phyloP scores from a whole-genome alignment of 2,888 invertebrate species.

The Caenorhabditis sulstoni region DNA sequence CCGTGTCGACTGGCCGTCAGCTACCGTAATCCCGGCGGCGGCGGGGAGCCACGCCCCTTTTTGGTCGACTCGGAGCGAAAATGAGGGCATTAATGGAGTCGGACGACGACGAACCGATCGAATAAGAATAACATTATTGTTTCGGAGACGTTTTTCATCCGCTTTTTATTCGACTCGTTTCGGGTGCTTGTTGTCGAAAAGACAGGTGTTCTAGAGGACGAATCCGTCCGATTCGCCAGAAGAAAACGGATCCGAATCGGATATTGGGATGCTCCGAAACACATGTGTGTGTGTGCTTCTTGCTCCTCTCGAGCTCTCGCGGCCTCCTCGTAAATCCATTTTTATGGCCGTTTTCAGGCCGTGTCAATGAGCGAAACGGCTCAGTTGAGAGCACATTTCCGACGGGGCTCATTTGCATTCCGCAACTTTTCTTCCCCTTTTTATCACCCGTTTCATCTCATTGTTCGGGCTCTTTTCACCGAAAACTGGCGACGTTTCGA shows the following conservation, averaged over 20 bases:
- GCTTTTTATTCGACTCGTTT: background rate
- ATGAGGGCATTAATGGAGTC: slow-evolving; percentile 42
- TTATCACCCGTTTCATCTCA: background rate
- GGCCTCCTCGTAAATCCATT: slow-evolving; percentile 40
- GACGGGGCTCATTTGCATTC: slow-evolving; percentile 45
- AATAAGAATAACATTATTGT: slow-evolving; percentile 47
- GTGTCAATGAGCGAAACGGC: slow-evolving; percentile 10
- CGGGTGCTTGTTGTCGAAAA: background rate
- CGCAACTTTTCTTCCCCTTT: background rate
- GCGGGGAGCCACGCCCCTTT: background rate
- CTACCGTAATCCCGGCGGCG: slow-evolving; percentile 32
- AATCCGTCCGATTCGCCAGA: background rate
- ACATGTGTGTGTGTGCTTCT: slow-evolving; percentile 34
- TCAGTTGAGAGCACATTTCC: too few species aligned
- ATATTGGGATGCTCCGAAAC: slow-evolving; percentile 18
- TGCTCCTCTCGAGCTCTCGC: slow-evolving; percentile 2
- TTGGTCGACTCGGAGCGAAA: background rate
- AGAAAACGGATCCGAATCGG: background rate
- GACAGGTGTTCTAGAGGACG: slow-evolving; percentile 16
- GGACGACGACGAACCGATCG: background rate
- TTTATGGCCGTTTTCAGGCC: slow-evolving; percentile 35
- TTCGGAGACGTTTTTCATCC: slow-evolving; percentile 9
- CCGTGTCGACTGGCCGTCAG: slow-evolving; percentile 18
- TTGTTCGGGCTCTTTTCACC: too few species aligned
- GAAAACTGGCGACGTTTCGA: too few species aligned